Evolutionary conservation across 1,140 invertebrate species (phyloP), one percentile per base, ranked within the genome.

Genomic region (Meloidogyne floridensis): DNA sequence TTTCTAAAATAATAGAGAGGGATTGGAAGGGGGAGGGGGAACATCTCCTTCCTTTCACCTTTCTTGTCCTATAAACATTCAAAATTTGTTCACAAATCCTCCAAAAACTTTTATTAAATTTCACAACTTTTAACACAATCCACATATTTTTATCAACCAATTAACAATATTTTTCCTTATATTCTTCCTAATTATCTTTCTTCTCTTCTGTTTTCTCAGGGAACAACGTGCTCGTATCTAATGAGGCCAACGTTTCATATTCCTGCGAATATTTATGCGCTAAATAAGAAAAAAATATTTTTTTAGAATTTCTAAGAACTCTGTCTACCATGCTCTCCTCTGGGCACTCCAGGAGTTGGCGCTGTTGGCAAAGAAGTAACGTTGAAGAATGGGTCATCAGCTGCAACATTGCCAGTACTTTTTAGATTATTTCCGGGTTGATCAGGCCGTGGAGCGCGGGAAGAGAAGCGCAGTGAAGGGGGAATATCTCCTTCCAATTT

Each of bases 311-410:
- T 8, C 47, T 15, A 15, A 65, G n/a, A 7, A 65, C 5, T n/a
- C 0, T 2, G 7, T n/a, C 5, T 11, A 65, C 59, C 59, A 65
- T 65, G 59, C 6, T n/a, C n/a, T 3, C 4, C 10, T 65, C 59
- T 65, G n/a, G 59, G 59, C 59, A 65, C 59, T 18, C 59, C 59
- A 65, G 15, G 59, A 65, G n/a, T n/a, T 65, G 59, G 59, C n/a
- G 59, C 15, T 4, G 59, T 65, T 8, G 59, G 59, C n/a, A 65
- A 65, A 4, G 59, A 65, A 65, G 15, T 65, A n/a, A 65, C n/a
- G n/a, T 65, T 65, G 59, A 65, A 65, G 59, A 65, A 65, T 65
- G 59, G 59, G n/a, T 65, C 59, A n/a, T 65, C 59, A n/a, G 59
- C 3, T 65, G 15, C 15, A 65, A 65, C 59, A 18, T 65, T 65